Evolutionary conservation across 2,888 invertebrate genomes (phyloP), one percentile per base, ranked within the genome.

Genomic region (Morinoia aosen): DNA sequence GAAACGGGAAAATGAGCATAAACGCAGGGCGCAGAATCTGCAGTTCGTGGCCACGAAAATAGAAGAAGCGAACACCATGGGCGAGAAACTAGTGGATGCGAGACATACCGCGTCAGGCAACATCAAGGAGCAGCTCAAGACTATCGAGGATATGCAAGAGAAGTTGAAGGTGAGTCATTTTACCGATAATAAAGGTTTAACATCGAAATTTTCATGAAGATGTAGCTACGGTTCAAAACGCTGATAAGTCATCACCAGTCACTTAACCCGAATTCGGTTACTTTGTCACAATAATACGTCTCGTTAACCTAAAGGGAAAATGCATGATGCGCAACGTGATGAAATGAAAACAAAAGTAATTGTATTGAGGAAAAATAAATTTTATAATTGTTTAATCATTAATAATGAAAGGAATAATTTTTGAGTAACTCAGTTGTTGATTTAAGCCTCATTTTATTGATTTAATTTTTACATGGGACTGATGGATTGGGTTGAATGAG

Each of bases 41-140:
- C 58, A 93, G 57, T 93, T 93, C 58, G 93, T 93, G 93, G 48
- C 56, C 33, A 57, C 57, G n/a, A 93, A 93, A 93, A 56, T 93
- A 56, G 93, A 93, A 56, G 93, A 93, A 48, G 58, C 93, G 11
- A 56, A 57, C 58, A 57, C 93, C 11, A 93, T 93, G 93, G 93
- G 93, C 7, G 33, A 16, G 5, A 93, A 93, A 33, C 93, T 93
- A 5, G 48, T 93, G 57, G 58, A 93, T 12, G 93, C 93, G 10
- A 93, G 57, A 57, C 93, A 93, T 19, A 48, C 57, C 10, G 93
- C 57, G 5, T 25, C 57, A 10, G 57, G 4, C 16, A 33, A 25
- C 93, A 93, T 93, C 58, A 56, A 93, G 33, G 25, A 25, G 16
- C 57, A 56, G 5, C 93, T 93, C 12, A 57, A 93, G 33, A 48